Percentiles rank a stretch among this genome's conserved stretches.
Conservation (phyloP, 2,113 vertebrate genomes). For the Dipodomys spectabilis region DNA sequence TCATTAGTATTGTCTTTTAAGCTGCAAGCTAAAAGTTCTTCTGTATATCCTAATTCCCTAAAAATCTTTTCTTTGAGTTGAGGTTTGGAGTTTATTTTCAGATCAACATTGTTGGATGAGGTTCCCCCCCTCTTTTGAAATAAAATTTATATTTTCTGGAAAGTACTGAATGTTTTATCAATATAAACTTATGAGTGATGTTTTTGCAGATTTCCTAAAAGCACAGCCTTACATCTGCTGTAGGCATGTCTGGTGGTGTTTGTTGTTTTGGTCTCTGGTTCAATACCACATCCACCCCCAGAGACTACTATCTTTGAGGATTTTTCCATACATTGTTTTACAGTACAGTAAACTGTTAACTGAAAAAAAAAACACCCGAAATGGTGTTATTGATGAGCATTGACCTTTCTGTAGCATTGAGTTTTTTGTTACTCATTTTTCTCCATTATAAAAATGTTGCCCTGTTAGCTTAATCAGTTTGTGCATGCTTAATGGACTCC, state of each 20-base stretch:
- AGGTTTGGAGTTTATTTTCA: constrained; percentile 56
- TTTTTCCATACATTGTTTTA: neutral
- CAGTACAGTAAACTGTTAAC: neutral
- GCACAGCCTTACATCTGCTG: neutral
- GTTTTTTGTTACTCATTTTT: constrained; percentile 12
- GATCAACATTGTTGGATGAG: neutral
- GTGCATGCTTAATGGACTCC: neutral
- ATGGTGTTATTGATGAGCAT: neutral
- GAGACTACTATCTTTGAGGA: neutral
- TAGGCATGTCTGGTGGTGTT: neutral
- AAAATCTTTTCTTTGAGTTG: constrained; percentile 61
- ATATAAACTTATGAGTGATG: constrained; percentile 7
- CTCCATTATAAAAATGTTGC: neutral
- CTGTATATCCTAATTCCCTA: neutral
- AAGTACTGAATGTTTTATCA: constrained; percentile 9
- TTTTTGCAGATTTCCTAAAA: constrained; percentile 45
- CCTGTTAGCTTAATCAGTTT: neutral
- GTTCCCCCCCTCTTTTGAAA: too few species aligned
- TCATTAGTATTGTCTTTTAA: constrained; percentile 27
- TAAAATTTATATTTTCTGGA: neutral
- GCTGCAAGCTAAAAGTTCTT: neutral
- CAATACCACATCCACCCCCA: too few species aligned
- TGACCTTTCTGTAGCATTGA: constrained; percentile 15
- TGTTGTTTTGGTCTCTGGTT: neutral
- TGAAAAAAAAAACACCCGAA: too few species aligned